These are phyloP conservation scores for Amphiprion ocellaris DNA, from an alignment of 2,113 vertebrate species.

Conservation along the genomic window DNA sequence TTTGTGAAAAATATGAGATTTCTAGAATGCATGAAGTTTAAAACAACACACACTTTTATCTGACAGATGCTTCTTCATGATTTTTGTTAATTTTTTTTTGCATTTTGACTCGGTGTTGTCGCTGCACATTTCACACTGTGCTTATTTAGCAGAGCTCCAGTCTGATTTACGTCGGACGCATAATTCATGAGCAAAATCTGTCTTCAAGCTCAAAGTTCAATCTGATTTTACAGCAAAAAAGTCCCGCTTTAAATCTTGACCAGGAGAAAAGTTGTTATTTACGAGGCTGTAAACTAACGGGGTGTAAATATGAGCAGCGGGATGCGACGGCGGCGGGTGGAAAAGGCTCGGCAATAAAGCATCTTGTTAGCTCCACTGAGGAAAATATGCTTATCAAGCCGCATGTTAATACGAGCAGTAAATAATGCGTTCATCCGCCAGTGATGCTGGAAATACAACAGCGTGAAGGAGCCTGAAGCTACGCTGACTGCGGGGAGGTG, in stretches of 20 bases:
- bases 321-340: slow-evolving; percentile 26
- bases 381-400: slow-evolving; percentile 86
- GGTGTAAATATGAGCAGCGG: slow-evolving; percentile 56
- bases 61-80: not conserved
- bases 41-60: no score
- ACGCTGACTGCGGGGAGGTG: slow-evolving; percentile 44
- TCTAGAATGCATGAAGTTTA: no score
- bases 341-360: slow-evolving; percentile 76
- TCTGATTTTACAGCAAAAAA: slow-evolving; percentile 76
- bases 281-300: slow-evolving; percentile 75
- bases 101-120: not conserved
- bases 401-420: slow-evolving; percentile 81
- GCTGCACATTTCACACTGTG: slow-evolving; percentile 38
- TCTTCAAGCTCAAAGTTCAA: slow-evolving; percentile 65
- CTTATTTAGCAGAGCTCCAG: slow-evolving; percentile 51
- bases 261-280: slow-evolving; percentile 78
- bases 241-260: slow-evolving; percentile 75
- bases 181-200: slow-evolving; percentile 62
- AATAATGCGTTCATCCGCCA: slow-evolving; percentile 72
- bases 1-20: no score
- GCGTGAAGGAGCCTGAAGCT: slow-evolving; percentile 69
- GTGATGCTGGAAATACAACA: slow-evolving; percentile 67
- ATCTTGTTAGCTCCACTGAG: slow-evolving; percentile 81
- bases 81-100: no score
- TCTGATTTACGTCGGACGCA: slow-evolving; percentile 55